Evolutionary conservation across 2,113 vertebrate species (phyloP), one percentile per base, ranked within the genome.

Genomic region (Hypocryptadius cinnamomeus): DNA sequence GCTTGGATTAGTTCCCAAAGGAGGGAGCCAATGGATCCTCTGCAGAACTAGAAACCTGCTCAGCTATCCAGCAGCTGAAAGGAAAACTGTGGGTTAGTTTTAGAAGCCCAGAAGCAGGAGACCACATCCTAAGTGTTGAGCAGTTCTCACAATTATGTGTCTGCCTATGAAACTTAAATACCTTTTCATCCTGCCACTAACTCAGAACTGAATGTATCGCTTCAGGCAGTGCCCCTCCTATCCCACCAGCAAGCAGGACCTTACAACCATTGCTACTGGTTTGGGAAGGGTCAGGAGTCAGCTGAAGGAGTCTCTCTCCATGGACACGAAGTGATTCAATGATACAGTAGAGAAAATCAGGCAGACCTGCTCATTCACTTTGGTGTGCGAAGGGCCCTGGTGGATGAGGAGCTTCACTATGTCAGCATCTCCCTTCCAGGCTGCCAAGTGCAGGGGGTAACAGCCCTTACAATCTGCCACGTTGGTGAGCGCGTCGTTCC

Each of bases 401-500:
- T 99, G 99, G 89, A 99, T 98, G 93, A 99, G 99, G 90, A 99
- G 97, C 68, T 98, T 98, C 88, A 99, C 99, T 73, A 99, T 99
- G 61, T 98, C 98, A 76, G 99, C 98, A 33, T 99, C 99, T 84
- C 99, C 99, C 84, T 99, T 99, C 99, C 99, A 99, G 4, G 99
- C 99, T 13, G 99, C 99, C 97, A 99, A 96, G 89, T 99, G 99
- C 83, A 99, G 98, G 8, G 99, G 99, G 96, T 99, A 99, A 87
- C 99, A 99, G 97, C 99, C 99, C 95, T 99, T 99, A 71, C 98
- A 99, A 92, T 99, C 99, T 7, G 99, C 98, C 30, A 99, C 98
- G 20, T 99, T 99, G 92, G 99, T 99, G 69, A 99, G 97, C 0
- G 99, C 99, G 11, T 99, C 99, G 3, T 99, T 99, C 92, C 99